Conservation (phyloP, 2,113 vertebrate genomes). For the cattle (Bos taurus) region DNA sequence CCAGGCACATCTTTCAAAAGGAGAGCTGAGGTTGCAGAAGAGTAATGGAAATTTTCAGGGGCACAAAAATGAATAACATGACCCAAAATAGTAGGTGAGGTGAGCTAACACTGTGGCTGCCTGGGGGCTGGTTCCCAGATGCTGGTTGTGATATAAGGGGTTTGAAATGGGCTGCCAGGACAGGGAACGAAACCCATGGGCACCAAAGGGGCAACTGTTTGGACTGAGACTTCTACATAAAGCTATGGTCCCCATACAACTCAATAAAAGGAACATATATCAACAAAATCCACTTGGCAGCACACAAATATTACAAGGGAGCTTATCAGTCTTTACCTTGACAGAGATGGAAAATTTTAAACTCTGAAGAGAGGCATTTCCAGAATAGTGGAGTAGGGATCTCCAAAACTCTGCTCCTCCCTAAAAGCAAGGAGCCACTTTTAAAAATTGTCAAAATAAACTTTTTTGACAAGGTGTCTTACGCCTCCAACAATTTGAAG, state of each 20-base stretch:
- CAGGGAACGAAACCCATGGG: too few species aligned
- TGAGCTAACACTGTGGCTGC: neutral
- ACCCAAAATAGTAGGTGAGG: neutral
- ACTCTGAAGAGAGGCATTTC: neutral
- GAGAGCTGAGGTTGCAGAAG: neutral
- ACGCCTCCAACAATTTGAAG: neutral
- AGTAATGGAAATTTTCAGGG: slow-evolving; percentile 32
- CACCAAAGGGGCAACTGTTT: accelerated
- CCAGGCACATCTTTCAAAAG: neutral
- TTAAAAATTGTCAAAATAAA: neutral
- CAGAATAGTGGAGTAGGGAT: neutral
- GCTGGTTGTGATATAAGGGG: neutral
- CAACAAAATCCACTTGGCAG: accelerated
- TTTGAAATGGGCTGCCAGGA: neutral
- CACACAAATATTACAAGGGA: accelerated
- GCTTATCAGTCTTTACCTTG: neutral
- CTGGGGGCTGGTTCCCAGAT: neutral
- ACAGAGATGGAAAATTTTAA: neutral
- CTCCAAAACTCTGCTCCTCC: neutral
- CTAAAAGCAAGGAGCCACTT: neutral
- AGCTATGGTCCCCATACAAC: accelerated
- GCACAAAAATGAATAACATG: neutral
- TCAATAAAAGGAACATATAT: accelerated
- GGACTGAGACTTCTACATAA: too few species aligned
- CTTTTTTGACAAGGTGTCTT: neutral